Conservation (phyloP, 2,797 vertebrate species). For the Myotis findleyi region DNA sequence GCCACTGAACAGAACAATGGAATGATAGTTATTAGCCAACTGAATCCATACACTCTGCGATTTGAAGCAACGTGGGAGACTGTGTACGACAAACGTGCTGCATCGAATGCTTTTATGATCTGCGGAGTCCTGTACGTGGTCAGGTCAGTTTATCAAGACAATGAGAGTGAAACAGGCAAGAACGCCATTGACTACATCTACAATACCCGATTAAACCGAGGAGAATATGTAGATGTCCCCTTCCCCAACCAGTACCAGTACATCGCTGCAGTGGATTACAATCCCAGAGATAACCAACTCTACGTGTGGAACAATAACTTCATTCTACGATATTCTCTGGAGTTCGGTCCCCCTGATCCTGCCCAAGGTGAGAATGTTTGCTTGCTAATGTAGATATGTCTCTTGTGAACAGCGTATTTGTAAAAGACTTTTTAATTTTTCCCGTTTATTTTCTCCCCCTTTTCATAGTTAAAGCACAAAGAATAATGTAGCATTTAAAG, state of each 20-base stretch:
- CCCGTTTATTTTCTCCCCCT: neutral
- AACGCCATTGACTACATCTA: conserved; percentile 98
- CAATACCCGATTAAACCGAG: conserved; percentile 95
- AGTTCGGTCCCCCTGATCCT: conserved; percentile 97
- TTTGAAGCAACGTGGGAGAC: conserved; percentile 99
- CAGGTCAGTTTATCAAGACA: conserved; percentile 98
- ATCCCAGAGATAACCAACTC: conserved; percentile 98
- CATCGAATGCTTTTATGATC: conserved; percentile 99
- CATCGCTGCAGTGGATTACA: conserved; percentile 99
- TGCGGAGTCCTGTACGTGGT: conserved; percentile 99
- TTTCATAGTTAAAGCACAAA: neutral
- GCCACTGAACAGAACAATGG: conserved; percentile 99
- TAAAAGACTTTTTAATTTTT: neutral
- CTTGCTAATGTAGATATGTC: neutral
- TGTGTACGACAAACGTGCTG: conserved; percentile 96
- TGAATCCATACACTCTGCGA: conserved; percentile 98
- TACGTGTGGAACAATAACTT: conserved; percentile 99
- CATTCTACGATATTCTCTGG: conserved; percentile 97
- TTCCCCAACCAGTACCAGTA: conserved; percentile 99
- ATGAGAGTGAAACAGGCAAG: conserved; percentile 98
- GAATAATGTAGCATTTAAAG: neutral
- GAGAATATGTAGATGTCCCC: conserved; percentile 96
- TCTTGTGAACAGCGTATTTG: neutral
- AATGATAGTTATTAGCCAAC: conserved; percentile 98
- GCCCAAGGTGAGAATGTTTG: conserved; percentile 93